Base-by-base conservation (phyloP, 2,797 vertebrate species). In the Knipowitschia caucasica region DNA sequence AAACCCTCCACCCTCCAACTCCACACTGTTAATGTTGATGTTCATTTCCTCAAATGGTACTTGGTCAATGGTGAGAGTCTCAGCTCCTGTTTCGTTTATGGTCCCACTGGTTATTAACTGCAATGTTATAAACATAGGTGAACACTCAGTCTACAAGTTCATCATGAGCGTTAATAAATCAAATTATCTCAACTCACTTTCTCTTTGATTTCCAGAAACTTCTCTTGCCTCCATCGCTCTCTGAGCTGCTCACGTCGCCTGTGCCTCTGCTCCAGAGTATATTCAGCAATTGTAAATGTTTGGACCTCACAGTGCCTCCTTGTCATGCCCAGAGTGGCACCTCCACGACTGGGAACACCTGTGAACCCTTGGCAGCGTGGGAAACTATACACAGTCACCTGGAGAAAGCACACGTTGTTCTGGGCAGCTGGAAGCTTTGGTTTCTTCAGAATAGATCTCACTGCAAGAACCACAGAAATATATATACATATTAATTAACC, bases 351-450 rank as follows among this genome's bases (percentile, higher is more conserved):
- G 18, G 95, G 94, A 77, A 97, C 94, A 0, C 93, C 94, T 50
- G 88, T 95, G 88, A 96, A 98, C 45, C 95, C 94, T 84, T 98
- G 95, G 82, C 95, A 96, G 67, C 93, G 92, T 0, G 87, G 91
- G 81, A 98, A 98, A 69, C 92, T 92, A 85, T 93, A 96, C 66
- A 94, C 95, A 0, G 86, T 92, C 81, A 96, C 92, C 54, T 82
- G 86, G 67, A 91, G 85, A 9, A 97, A 98, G 66, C 80, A 72
- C n/a, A 98, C 92, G 0, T 52, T 92, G 77, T 84, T 82, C 9
- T 72, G 86, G n/a, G 26, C 11, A 27, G 77, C 83, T 2, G 66
- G 36, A 4, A 85, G 78, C 62, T 84, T 90, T n/a, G 80, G 73
- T 73, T 87, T 91, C 84, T 94, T 97, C 85, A 97, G 78, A 75